A percentile compares a stretch with the other conserved stretches of the same genome.
These are phyloP conservation scores for Hydrochoerus hydrochaeris DNA, from an alignment of 2,113 vertebrate genomes.

Conservation along the genomic window DNA sequence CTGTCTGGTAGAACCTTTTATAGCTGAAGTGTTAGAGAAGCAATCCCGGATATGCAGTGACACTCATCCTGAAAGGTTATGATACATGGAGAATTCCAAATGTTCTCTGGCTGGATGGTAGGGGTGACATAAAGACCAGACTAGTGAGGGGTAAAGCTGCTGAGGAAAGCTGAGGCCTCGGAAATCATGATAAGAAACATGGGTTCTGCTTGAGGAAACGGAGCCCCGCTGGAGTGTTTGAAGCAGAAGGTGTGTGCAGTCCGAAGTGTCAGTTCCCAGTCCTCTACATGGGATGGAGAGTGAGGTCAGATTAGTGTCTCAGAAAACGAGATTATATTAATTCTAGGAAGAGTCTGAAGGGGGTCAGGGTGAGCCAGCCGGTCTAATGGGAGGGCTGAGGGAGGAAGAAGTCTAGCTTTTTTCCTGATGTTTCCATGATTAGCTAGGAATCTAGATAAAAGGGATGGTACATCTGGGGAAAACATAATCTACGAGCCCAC, in stretches of 20 bases:
- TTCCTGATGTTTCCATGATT: neutral
- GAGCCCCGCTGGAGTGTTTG: neutral
- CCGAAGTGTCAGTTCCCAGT: neutral
- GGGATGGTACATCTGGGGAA: neutral
- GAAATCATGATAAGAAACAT: neutral
- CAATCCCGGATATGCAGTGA: neutral
- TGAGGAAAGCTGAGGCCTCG: neutral
- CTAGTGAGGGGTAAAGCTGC: neutral
- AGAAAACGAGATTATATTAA: neutral
- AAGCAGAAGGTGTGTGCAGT: neutral
- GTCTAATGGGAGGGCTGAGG: neutral
- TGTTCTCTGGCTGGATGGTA: neutral
- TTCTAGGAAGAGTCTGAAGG: neutral
- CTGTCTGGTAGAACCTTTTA: neutral
- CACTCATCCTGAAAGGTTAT: neutral
- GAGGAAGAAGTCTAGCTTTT: neutral
- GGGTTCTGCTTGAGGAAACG: neutral
- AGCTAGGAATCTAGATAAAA: neutral
- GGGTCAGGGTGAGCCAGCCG: neutral
- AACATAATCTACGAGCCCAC: neutral
- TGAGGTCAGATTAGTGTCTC: neutral
- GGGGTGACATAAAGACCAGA: accelerated
- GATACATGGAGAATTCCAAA: neutral
- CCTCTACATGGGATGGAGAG: too few relatives aligned
- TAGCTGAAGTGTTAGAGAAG: neutral